Evolutionary conservation across 2,113 vertebrate genomes (phyloP).

Genomic region (Mesocricetus auratus): DNA sequence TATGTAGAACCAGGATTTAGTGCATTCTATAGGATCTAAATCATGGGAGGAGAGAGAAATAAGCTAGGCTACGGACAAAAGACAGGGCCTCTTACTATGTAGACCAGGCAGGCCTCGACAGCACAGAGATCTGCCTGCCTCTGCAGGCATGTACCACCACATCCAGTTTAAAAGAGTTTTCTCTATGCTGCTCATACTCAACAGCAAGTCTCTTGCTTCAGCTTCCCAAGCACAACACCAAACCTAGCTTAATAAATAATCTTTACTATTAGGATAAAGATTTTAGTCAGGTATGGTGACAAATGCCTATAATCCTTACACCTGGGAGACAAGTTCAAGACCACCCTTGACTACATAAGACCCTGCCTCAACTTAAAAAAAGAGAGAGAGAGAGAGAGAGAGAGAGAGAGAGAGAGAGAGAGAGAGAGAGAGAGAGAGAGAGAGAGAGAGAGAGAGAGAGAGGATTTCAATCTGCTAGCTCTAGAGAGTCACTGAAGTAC

Average conservation of each 20-base stretch:
- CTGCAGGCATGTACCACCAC: not conserved
- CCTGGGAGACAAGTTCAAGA: not conserved
- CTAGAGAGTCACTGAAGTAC: not conserved
- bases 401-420: too few relatives aligned
- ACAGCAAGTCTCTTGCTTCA: not conserved
- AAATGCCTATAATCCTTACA: not conserved
- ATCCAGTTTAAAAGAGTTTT: not conserved
- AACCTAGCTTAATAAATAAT: not conserved
- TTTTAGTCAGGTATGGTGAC: not conserved
- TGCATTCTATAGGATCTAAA: not conserved
- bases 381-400: too few relatives aligned
- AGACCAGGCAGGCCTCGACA: not conserved
- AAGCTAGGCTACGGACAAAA: not conserved
- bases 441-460: too few relatives aligned
- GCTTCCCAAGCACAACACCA: not conserved
- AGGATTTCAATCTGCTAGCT: not conserved
- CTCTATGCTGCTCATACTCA: not conserved
- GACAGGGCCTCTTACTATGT: not conserved
- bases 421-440: too few relatives aligned
- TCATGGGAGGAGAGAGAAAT: not conserved
- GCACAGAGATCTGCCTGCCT: not conserved
- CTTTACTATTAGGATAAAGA: not conserved
- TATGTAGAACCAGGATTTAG: not conserved
- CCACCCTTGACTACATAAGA: not conserved
- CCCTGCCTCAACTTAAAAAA: not conserved